phyloP scores from a whole-genome alignment of 2,888 invertebrate genomes.

The Stomorhina lunata region DNA sequence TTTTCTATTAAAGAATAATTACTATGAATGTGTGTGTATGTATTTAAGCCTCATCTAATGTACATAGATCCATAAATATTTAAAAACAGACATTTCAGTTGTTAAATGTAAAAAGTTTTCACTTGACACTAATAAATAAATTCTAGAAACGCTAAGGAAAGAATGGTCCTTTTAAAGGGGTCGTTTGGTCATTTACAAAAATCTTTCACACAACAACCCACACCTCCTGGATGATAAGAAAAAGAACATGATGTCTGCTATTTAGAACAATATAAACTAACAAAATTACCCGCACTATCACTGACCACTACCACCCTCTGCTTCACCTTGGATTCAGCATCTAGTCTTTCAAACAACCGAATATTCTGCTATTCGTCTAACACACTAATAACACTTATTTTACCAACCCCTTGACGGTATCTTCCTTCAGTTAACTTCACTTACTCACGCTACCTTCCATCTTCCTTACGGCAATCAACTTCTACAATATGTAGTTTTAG shows the following conservation, averaged over 20 bases:
- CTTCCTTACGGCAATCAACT: constrained; percentile 14
- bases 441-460: constrained; percentile 2
- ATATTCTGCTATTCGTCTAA: constrained; percentile 28
- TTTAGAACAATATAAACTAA: constrained; percentile 30
- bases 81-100: background rate
- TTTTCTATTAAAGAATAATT: too few species aligned
- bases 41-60: too few species aligned
- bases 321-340: constrained; percentile 32
- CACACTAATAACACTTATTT: constrained; percentile 39
- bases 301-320: background rate
- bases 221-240: constrained; percentile 25
- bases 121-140: constrained; percentile 66
- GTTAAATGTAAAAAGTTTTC: constrained; percentile 51
- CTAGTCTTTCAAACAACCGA: constrained; percentile 36
- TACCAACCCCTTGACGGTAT: background rate
- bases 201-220: constrained; percentile 22
- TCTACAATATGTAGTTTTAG: constrained; percentile 19
- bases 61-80: too few species aligned
- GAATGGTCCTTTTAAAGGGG: constrained; percentile 27
- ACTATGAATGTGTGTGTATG: too few species aligned
- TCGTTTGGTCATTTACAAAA: constrained; percentile 42
- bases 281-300: constrained; percentile 40
- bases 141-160: constrained; percentile 60
- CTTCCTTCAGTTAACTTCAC: background rate
- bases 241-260: constrained; percentile 28